phyloP scores from a whole-genome alignment of 2,888 invertebrate species.

The Osmoderma eremita region DNA sequence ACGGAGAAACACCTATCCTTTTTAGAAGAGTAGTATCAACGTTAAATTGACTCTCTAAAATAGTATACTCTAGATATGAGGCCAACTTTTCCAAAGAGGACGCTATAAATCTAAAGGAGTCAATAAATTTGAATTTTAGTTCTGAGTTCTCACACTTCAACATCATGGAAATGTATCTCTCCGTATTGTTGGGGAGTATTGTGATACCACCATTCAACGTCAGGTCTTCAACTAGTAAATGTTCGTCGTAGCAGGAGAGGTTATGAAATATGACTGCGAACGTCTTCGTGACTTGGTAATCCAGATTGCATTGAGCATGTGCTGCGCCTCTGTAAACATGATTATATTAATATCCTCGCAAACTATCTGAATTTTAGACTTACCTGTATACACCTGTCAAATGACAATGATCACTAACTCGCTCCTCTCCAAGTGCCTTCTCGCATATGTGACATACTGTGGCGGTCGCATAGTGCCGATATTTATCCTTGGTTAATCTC shows the following conservation, averaged over 20 bases:
- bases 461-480: background rate
- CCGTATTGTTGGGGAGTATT: slow-evolving; percentile 46
- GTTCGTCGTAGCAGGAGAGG: slow-evolving; percentile 44
- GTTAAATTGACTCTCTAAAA: background rate
- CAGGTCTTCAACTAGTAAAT: slow-evolving; percentile 45
- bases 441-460: slow-evolving; percentile 30
- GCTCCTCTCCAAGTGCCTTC: slow-evolving; percentile 19
- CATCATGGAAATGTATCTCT: slow-evolving; percentile 50
- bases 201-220: slow-evolving; percentile 32
- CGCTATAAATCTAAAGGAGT: slow-evolving; percentile 50
- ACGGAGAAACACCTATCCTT: slow-evolving; percentile 52
- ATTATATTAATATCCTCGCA: slow-evolving; percentile 32
- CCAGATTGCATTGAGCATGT: too few relatives aligned
- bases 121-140: slow-evolving; percentile 47
- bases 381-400: slow-evolving; percentile 43
- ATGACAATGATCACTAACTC: slow-evolving; percentile 45
- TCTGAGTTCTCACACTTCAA: slow-evolving; percentile 36
- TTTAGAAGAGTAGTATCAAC: slow-evolving; percentile 20
- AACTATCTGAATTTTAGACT: slow-evolving; percentile 36
- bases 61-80: slow-evolving; percentile 27
- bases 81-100: slow-evolving; percentile 49
- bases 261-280: slow-evolving; percentile 47
- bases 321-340: too few relatives aligned
- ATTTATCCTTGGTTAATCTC: slow-evolving; percentile 7
- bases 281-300: too few relatives aligned